These are phyloP conservation scores for Amyelois transitella DNA, from an alignment of 1,140 invertebrate species.

Conservation along the genomic window DNA sequence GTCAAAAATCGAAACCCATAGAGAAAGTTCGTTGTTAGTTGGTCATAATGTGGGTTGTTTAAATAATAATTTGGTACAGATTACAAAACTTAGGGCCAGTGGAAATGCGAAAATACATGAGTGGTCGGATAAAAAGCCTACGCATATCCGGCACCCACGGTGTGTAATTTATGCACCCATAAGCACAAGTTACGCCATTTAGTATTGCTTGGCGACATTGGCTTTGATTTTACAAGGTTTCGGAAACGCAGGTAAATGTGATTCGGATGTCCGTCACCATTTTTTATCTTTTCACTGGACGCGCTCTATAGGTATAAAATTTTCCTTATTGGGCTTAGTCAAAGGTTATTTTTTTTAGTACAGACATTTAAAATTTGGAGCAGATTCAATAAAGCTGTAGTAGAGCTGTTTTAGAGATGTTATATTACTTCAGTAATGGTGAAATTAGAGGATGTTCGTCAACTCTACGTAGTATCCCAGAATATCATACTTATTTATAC, in stretches of 20 bases:
- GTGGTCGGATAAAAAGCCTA: conserved; percentile 14
- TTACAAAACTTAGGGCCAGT: conserved; percentile 3
- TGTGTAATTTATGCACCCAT: neutral
- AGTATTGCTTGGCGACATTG: neutral
- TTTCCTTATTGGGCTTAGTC: too few relatives aligned
- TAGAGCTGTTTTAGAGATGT: too few relatives aligned
- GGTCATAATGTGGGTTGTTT: neutral
- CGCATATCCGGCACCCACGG: conserved; percentile 34
- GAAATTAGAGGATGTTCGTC: too few relatives aligned
- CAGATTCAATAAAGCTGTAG: too few relatives aligned
- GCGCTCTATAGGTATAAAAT: too few relatives aligned
- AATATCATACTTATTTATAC: too few relatives aligned
- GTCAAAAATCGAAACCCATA: too few relatives aligned
- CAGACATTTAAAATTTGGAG: too few relatives aligned
- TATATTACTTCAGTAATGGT: too few relatives aligned
- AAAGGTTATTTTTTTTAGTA: too few relatives aligned
- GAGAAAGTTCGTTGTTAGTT: too few relatives aligned
- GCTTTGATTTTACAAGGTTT: neutral
- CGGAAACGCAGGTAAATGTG: neutral
- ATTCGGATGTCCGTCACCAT: neutral
- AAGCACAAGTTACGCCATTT: conserved; percentile 11
- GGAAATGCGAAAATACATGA: conserved; percentile 17
- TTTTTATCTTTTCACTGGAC: neutral
- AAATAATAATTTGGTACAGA: neutral
- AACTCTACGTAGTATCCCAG: too few relatives aligned